Evolutionary conservation across 1,140 invertebrate genomes (phyloP).

Genomic region (Agrypnia vestita): DNA sequence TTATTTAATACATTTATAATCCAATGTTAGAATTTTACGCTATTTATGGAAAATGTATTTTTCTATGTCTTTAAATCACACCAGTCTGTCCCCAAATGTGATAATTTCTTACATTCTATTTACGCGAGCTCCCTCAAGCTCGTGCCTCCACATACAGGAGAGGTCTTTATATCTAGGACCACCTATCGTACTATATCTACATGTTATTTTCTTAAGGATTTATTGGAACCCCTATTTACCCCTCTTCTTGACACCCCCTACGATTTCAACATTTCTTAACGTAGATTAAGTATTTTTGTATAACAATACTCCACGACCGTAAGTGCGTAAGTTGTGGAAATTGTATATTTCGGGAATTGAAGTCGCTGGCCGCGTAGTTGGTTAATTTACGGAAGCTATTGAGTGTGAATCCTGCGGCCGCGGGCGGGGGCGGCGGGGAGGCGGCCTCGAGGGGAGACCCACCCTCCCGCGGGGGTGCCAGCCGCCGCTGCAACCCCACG

Average conservation of each 20-base stretch:
- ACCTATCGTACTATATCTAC: slow-evolving; percentile 35
- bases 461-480: background rate
- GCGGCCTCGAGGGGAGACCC: background rate
- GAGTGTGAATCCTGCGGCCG: background rate
- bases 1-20: slow-evolving; percentile 57
- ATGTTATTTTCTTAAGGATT: slow-evolving; percentile 35
- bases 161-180: slow-evolving; percentile 39
- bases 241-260: slow-evolving; percentile 9
- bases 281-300: slow-evolving; percentile 26
- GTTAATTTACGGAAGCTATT: too few relatives aligned
- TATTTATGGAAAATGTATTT: slow-evolving; percentile 58
- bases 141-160: slow-evolving; percentile 12
- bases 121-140: slow-evolving; percentile 9
- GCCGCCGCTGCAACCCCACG: background rate
- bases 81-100: slow-evolving; percentile 58
- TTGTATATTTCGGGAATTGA: too few relatives aligned
- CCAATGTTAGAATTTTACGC: slow-evolving; percentile 55
- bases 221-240: slow-evolving; percentile 23
- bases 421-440: background rate
- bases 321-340: too few relatives aligned
- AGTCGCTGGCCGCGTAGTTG: too few relatives aligned
- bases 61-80: slow-evolving; percentile 59
- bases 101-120: slow-evolving; percentile 57
- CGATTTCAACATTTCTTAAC: slow-evolving; percentile 4
- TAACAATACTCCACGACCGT: background rate